These are phyloP conservation scores for Mesorhabditis spiculigera DNA, from an alignment of 2,888 invertebrate species.

Conservation along the genomic window DNA sequence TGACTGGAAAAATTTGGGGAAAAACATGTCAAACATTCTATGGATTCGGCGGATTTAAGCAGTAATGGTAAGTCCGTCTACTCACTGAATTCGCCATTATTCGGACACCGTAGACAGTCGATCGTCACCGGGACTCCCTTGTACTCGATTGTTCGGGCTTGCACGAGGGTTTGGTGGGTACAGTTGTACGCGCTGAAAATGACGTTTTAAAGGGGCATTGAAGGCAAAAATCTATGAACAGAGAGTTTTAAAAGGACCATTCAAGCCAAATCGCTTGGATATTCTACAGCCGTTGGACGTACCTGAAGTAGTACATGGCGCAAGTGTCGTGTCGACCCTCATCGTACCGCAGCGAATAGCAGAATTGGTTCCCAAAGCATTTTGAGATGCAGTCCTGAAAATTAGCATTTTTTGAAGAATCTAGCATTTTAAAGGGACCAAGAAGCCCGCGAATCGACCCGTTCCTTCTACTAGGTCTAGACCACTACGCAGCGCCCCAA, in stretches of 20 bases:
- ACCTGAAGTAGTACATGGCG: constrained; percentile 32
- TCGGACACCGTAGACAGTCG: constrained; percentile 47
- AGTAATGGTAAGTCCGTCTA: background rate
- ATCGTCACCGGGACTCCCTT: constrained; percentile 31
- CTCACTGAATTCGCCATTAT: constrained; percentile 44
- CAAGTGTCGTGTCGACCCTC: constrained; percentile 29
- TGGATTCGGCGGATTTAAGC: constrained; percentile 2
- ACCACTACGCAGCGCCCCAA: too few relatives aligned
- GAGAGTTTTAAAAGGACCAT: too few relatives aligned
- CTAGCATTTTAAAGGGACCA: too few relatives aligned
- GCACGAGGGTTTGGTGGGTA: constrained; percentile 21
- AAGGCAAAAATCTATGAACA: background rate
- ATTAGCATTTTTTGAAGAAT: constrained; percentile 11
- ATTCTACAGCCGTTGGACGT: background rate
- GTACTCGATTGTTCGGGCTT: constrained; percentile 27
- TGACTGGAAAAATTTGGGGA: constrained; percentile 24
- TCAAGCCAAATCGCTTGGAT: constrained; percentile 7
- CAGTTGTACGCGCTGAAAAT: constrained; percentile 18
- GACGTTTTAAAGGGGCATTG: background rate
- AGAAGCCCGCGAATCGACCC: too few relatives aligned
- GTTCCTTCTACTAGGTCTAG: too few relatives aligned
- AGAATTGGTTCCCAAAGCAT: constrained; percentile 52
- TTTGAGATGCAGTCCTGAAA: constrained; percentile 45
- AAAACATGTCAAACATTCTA: background rate
- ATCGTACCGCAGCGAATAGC: constrained; percentile 46